These are phyloP conservation scores for Formicarius rufipectus DNA, from an alignment of 2,113 vertebrate genomes.

Conservation along the genomic window DNA sequence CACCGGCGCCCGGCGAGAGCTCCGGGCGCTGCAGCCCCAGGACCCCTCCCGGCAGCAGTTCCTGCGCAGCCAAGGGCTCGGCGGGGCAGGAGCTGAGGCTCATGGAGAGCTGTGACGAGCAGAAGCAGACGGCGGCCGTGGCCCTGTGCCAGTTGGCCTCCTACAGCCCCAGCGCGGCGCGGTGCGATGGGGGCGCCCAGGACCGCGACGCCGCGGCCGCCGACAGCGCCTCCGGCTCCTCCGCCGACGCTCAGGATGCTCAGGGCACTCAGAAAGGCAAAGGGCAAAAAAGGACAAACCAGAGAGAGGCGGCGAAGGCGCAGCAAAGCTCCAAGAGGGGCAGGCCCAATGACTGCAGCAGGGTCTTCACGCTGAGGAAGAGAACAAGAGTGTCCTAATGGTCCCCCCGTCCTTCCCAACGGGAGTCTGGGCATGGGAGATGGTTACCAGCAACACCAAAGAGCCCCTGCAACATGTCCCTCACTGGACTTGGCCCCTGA, in stretches of 20 bases:
- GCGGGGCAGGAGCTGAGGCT: slow-evolving; percentile 2
- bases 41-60: neutral
- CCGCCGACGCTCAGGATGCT: too few species aligned
- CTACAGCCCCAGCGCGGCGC: slow-evolving; percentile 70
- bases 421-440: neutral
- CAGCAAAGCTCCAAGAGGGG: slow-evolving; percentile 77
- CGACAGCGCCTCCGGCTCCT: too few species aligned
- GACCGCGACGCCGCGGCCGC: too few species aligned
- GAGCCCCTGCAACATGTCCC: neutral
- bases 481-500: neutral
- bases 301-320: slow-evolving; percentile 64
- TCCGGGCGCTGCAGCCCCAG: neutral
- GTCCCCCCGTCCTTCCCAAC: neutral
- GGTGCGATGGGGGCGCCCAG: too few species aligned
- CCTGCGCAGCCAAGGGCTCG: neutral
- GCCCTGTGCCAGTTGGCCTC: slow-evolving; percentile 92
- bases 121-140: slow-evolving; percentile 91
- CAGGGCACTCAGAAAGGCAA: slow-evolving; percentile 60
- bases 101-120: slow-evolving; percentile 83
- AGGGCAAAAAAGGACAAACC: slow-evolving; percentile 78
- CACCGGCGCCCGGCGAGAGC: neutral
- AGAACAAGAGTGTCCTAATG: slow-evolving; percentile 81
- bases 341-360: slow-evolving; percentile 68
- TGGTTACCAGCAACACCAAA: neutral
- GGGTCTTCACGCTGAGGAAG: slow-evolving; percentile 79